phyloP scores from a whole-genome alignment of 1,140 invertebrate species.

The Muscidifurax raptorellus region DNA sequence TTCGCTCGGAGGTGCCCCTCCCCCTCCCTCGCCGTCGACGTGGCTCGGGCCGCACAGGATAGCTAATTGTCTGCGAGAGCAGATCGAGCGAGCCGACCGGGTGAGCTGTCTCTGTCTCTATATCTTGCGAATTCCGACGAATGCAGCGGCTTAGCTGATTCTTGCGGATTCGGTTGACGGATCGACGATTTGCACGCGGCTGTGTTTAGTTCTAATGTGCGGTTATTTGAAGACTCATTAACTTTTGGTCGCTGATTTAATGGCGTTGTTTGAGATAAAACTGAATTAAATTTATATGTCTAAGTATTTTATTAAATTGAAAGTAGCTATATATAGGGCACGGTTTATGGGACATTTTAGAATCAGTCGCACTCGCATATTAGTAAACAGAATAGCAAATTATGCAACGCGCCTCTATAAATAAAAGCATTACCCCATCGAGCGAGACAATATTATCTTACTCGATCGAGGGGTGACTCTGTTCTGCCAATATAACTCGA shows the following conservation, averaged over 20 bases:
- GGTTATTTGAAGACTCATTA: no score
- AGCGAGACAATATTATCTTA: not conserved
- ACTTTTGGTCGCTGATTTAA: no score
- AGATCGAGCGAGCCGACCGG: slow-evolving; percentile 19
- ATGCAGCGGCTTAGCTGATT: not conserved
- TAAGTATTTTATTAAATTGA: no score
- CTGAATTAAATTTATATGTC: no score
- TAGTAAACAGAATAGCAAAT: no score
- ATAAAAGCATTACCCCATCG: no score
- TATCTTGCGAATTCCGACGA: not conserved
- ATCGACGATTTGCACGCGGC: not conserved
- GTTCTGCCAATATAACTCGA: not conserved
- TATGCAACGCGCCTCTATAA: no score
- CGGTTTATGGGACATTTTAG: no score
- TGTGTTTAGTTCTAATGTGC: no score
- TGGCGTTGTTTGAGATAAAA: no score
- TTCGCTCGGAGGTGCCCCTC: slow-evolving; percentile 4
- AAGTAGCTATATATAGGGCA: no score
- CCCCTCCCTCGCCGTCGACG: not conserved
- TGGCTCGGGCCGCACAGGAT: not conserved
- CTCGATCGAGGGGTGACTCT: not conserved
- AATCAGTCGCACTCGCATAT: no score
- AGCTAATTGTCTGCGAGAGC: slow-evolving; percentile 37
- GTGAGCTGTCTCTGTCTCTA: not conserved
- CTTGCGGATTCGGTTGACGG: not conserved